Evolutionary conservation across 2,113 vertebrate genomes (phyloP).

Genomic region (Neotragus moschatus): DNA sequence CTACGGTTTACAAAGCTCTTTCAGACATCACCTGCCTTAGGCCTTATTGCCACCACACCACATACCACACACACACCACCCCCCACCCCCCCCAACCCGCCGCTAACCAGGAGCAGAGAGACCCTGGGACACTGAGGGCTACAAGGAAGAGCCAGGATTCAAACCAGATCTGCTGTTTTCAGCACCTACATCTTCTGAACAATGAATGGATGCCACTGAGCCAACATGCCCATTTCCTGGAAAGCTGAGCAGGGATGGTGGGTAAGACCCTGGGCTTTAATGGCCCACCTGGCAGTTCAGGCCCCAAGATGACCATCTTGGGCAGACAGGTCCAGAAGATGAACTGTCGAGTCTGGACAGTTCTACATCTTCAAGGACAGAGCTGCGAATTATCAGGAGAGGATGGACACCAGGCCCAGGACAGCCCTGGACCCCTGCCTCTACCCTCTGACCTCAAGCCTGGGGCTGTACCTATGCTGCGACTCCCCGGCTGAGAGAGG

Average conservation of each 20-base stretch:
- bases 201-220: not conserved
- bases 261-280: not conserved
- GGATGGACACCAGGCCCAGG: not conserved
- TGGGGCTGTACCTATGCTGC: not conserved
- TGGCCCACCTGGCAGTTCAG: not conserved
- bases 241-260: not conserved
- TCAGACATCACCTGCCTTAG: not conserved
- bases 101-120: not conserved
- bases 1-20: not conserved
- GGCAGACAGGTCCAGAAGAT: not conserved
- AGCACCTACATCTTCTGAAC: not conserved
- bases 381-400: not conserved
- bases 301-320: not conserved
- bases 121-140: not conserved
- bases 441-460: not conserved
- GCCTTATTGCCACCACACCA: not conserved
- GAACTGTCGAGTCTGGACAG: not conserved
- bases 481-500: not conserved
- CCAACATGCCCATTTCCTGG: not conserved
- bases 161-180: not conserved
- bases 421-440: not conserved
- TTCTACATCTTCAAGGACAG: not conserved
- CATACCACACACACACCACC: rapidly evolving
- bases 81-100: too few species aligned
- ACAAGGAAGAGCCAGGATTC: not conserved